Conservation (phyloP, 37 sponge, comb jelly and placozoan genomes). For the Cladorhizidae sp. region DNA sequence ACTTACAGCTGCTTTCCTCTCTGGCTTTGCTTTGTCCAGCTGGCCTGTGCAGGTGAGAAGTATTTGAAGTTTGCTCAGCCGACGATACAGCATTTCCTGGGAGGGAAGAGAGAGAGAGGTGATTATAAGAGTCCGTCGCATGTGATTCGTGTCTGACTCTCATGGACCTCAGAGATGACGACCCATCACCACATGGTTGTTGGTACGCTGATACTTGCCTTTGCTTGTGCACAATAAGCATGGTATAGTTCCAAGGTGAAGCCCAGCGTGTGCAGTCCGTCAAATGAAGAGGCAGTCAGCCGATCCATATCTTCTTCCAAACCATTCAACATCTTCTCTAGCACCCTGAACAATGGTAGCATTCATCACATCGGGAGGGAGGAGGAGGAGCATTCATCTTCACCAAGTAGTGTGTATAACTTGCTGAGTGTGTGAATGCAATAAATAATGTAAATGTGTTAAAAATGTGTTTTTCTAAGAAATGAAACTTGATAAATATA, state of each 20-base stretch:
- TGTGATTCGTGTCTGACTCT: neutral
- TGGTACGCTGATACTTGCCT: conserved; percentile 32
- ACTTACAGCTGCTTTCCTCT: conserved; percentile 57
- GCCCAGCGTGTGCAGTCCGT: conserved; percentile 37
- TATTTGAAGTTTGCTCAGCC: conserved; percentile 33
- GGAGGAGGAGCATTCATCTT: no score
- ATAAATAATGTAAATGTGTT: no score
- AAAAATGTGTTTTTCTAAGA: no score
- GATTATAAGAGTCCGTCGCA: no score
- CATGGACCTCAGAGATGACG: neutral
- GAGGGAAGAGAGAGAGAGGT: neutral
- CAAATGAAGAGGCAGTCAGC: conserved; percentile 15
- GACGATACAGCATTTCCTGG: conserved; percentile 61
- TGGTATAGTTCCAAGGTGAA: conserved; percentile 65
- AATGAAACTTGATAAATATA: no score
- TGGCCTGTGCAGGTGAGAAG: conserved; percentile 25
- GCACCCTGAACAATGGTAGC: neutral
- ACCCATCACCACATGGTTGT: no score
- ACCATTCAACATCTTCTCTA: neutral
- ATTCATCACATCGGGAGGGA: no score
- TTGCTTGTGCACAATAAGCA: conserved; percentile 27
- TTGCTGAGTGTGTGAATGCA: no score
- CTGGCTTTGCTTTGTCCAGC: conserved; percentile 69
- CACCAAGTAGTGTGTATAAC: no score
- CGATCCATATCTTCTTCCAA: conserved; percentile 47